Evolutionary conservation across 2,797 vertebrate genomes (phyloP), one percentile per base, ranked within the genome.

Genomic region (Rachycentron canadum): DNA sequence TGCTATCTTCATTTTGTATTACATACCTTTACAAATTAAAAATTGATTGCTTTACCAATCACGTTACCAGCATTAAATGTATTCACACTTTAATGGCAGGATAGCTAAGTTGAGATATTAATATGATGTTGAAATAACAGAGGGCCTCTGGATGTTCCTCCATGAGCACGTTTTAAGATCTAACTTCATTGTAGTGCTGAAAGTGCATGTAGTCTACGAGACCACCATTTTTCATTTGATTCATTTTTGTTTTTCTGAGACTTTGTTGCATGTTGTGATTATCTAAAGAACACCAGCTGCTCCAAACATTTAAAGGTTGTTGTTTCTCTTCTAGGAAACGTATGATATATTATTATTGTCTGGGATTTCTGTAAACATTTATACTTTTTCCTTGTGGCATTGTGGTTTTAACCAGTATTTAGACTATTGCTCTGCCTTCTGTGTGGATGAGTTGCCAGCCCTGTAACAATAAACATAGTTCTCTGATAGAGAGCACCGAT

Each of bases 371-470:
- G 19, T 66, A 26, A 69, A 55, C 30, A 38, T 58, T 50, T 5
- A 11, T 17, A 40, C 21, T 59, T 23, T 41, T 19, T 14, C 1
- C 25, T 45, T 36, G 14, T 52, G 25, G 25, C 28, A 2, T 26
- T 50, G 4, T 8, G 21, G 34, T 41, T 41, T 34, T 13, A 11
- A 50, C 7, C 13, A 61, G 3, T 49, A 41, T 65, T 65, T 65
- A 52, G 67, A 58, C 41, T 59, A 7, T 16, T n/a, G 32, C 19
- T 57, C 38, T 57, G 26, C 49, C 21, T n/a, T 75, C 23, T 43
- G 26, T 66, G 13, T 34, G 23, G 45, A 61, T 34, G 7, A 50
- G 19, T 41, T 56, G 45, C 43, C 25, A 30, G 43, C n/a, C 7
- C 21, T 28, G 40, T 65, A 59, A 38, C 57, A 19, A 26, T 53